Evolutionary conservation across 2,888 invertebrate species (phyloP), one percentile per base, ranked within the genome.

Genomic region (Seladonia tumulorum): DNA sequence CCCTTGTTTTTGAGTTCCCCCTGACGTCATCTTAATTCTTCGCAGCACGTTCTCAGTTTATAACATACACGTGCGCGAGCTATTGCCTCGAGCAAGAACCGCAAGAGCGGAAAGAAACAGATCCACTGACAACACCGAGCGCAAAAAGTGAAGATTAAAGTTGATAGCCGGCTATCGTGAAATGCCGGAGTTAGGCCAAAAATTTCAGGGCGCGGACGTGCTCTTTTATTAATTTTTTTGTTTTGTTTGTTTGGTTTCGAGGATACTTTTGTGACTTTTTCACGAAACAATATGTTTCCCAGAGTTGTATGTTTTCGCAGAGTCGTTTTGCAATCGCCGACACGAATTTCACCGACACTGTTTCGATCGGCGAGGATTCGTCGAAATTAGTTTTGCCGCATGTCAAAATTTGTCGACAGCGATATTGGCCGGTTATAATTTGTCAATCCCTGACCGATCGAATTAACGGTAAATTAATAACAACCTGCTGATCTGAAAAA

Each of bases 11-110:
- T 18, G n/a, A 75, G 60, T 70, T 82, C 18, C 53, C 53, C 29
- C 29, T 14, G n/a, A 22, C 14, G 35, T 81, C 75, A 82, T 82
- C 71, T 49, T 76, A 82, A 82, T 82, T 76, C 71, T 53, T 71
- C 42, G 12, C 71, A 22, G 45, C 42, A 14, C 16, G 47, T 49
- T 45, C 35, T 22, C 82, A 45, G 49, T 82, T 83, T 76, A 25
- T 18, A 60, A 70, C 70, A 18, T 49, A 35, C 29, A 39, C 12
- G 35, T 5, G 12, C 29, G 49, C 82, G 39, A 49, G 16, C 74
- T 63, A 83, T 83, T 81, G 47, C 49, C 29, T 35, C 35, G 66
- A 18, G 18, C 66, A 66, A 35, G 66, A 83, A 75, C 74, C 49
- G n/a, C n/a, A 22, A 42, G 12, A 8, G 14, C 49, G 75, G 42